phyloP scores from a whole-genome alignment of 1,140 invertebrate species.

The Watersipora subatra region DNA sequence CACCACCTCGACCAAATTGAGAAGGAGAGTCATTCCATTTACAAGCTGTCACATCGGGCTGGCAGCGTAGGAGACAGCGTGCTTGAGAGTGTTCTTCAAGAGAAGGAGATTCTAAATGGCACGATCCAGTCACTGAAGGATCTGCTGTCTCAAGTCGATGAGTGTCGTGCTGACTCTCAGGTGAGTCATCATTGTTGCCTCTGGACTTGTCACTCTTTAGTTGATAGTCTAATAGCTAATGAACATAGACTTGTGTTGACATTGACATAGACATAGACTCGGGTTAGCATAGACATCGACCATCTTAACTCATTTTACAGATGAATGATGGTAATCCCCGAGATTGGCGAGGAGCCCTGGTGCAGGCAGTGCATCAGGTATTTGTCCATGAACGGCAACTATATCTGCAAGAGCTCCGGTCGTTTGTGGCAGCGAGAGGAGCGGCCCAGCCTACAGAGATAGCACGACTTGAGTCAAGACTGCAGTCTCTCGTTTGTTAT shows the following conservation, averaged over 20 bases:
- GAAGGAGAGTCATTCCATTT: background rate
- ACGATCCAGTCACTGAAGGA: background rate
- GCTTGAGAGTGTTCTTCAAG: background rate
- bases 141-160: background rate
- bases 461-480: background rate
- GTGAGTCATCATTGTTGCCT: no score
- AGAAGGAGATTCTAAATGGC: background rate
- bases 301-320: no score
- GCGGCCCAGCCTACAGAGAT: background rate
- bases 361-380: background rate
- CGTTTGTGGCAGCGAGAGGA: background rate
- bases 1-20: background rate
- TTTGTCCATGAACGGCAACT: background rate
- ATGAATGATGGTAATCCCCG: background rate
- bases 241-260: no score
- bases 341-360: background rate
- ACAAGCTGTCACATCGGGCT: background rate
- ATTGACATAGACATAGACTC: no score
- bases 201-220: no score
- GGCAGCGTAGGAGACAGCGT: background rate
- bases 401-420: background rate
- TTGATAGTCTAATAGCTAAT: no score
- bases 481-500: background rate
- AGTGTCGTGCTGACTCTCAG: background rate
- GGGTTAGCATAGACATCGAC: no score